These are phyloP conservation scores for Oscheius sp. DNA, from an alignment of 2,888 invertebrate genomes.

Conservation along the genomic window DNA sequence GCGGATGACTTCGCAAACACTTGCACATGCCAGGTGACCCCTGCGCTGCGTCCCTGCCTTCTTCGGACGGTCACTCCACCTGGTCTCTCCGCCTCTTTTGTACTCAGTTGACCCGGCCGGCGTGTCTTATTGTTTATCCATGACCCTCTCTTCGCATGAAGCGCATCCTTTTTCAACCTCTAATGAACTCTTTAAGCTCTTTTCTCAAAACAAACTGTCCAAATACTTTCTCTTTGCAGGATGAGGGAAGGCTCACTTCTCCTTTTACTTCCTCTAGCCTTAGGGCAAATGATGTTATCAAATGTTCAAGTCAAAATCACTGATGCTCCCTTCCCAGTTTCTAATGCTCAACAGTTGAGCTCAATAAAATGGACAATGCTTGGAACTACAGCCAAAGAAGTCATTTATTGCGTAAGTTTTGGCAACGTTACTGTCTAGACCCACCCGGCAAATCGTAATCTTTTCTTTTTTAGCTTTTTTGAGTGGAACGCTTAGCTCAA, in stretches of 20 bases:
- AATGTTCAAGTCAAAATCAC: slow-evolving; percentile 67
- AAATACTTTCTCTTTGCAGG: background rate
- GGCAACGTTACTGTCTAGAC: no score
- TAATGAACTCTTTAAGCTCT: background rate
- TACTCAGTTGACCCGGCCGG: slow-evolving; percentile 18
- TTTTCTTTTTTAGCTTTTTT: no score
- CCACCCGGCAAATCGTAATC: no score
- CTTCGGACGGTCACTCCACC: background rate
- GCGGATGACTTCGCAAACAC: slow-evolving; percentile 29
- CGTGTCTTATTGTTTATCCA: slow-evolving; percentile 28
- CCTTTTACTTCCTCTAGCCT: background rate
- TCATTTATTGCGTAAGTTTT: slow-evolving; percentile 46
- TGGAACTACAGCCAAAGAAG: slow-evolving; percentile 60
- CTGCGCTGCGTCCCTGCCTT: slow-evolving; percentile 13
- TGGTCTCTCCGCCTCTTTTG: slow-evolving; percentile 12
- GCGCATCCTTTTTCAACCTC: background rate
- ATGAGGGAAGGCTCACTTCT: slow-evolving; percentile 14
- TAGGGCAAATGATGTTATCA: slow-evolving; percentile 44
- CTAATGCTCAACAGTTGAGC: slow-evolving; percentile 64
- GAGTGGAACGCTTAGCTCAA: no score
- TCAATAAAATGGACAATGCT: slow-evolving; percentile 67
- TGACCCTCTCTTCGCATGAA: slow-evolving; percentile 9
- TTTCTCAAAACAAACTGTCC: no score
- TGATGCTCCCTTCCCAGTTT: slow-evolving; percentile 64
- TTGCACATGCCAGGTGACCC: slow-evolving; percentile 18